Percentiles rank a stretch among this genome's conserved stretches.
Conservation (phyloP, 2,113 vertebrate species). For the Nycticryphes semicollaris region DNA sequence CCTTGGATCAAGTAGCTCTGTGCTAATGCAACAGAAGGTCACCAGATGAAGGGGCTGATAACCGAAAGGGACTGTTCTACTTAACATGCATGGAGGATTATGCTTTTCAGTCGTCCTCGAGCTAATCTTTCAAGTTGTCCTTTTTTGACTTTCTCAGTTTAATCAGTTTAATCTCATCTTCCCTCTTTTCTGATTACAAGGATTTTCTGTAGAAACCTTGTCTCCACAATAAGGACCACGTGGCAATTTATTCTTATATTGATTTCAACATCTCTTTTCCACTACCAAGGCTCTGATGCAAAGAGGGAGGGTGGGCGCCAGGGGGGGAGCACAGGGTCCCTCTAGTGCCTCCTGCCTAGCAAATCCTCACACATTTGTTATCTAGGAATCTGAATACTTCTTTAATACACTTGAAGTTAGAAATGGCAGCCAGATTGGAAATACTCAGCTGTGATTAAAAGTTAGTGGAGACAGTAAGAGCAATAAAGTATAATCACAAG, state of each 20-base stretch:
- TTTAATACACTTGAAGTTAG: constrained; percentile 5
- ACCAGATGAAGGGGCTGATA: constrained; percentile 78
- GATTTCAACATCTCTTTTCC: constrained; percentile 73
- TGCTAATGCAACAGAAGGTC: constrained; percentile 76
- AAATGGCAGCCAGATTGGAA: constrained; percentile 36
- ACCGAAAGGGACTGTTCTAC: constrained; percentile 58
- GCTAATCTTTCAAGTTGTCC: constrained; percentile 86
- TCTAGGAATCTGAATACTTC: not conserved
- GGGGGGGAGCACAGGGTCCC: not conserved
- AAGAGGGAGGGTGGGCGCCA: not conserved
- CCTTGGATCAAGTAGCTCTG: constrained; percentile 75
- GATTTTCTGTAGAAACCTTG: constrained; percentile 79
- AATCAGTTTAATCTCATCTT: constrained; percentile 85
- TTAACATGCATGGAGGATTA: constrained; percentile 78
- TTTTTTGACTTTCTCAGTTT: constrained; percentile 86
- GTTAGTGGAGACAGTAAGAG: not conserved
- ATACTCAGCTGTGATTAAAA: constrained; percentile 18
- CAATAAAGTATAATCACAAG: not conserved
- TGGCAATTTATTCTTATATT: constrained; percentile 79
- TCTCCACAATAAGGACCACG: constrained; percentile 73
- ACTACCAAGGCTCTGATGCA: constrained; percentile 1
- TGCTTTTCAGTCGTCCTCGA: constrained; percentile 66
- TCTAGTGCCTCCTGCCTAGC: not conserved
- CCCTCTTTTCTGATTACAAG: constrained; percentile 82
- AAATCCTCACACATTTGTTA: not conserved